Conservation (phyloP, 2,888 invertebrate genomes). For the Tetanocera ferruginea region DNA sequence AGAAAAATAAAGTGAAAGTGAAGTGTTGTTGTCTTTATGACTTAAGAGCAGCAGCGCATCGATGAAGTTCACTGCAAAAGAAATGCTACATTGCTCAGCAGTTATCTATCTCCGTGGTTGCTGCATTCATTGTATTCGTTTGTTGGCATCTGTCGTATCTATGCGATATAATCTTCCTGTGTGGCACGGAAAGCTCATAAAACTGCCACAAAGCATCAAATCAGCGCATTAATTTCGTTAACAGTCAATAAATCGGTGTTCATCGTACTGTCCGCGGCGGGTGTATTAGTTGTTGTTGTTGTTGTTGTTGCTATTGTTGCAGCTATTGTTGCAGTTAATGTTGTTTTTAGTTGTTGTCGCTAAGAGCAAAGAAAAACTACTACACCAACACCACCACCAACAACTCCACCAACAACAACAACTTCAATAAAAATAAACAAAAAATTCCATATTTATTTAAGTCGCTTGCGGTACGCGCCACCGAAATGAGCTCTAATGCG, state of each 20-base stretch:
- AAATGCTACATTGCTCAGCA: neutral
- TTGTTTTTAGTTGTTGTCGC: neutral
- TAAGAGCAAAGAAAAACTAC: neutral
- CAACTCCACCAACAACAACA: too few relatives aligned
- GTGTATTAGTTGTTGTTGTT: neutral
- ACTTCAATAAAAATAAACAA: too few relatives aligned
- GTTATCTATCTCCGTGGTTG: neutral
- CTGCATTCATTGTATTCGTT: neutral
- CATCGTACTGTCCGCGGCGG: neutral
- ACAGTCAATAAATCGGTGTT: conserved; percentile 44
- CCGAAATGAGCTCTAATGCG: neutral
- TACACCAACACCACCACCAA: too few relatives aligned
- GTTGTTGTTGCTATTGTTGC: conserved; percentile 12
- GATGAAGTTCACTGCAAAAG: conserved; percentile 5
- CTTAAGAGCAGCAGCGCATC: neutral
- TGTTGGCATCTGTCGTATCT: neutral
- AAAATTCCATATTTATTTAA: neutral
- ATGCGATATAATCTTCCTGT: conserved; percentile 29
- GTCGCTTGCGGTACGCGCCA: neutral
- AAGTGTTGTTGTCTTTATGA: conserved; percentile 7
- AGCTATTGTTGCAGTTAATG: neutral
- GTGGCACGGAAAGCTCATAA: conserved; percentile 46
- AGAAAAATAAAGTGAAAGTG: conserved; percentile 26
- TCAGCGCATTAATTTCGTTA: conserved; percentile 47
- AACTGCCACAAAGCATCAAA: conserved; percentile 44